Percentiles rank a stretch among this genome's conserved stretches.
Conservation (phyloP, 2,113 vertebrate species). For the Corydoras maculifer region DNA sequence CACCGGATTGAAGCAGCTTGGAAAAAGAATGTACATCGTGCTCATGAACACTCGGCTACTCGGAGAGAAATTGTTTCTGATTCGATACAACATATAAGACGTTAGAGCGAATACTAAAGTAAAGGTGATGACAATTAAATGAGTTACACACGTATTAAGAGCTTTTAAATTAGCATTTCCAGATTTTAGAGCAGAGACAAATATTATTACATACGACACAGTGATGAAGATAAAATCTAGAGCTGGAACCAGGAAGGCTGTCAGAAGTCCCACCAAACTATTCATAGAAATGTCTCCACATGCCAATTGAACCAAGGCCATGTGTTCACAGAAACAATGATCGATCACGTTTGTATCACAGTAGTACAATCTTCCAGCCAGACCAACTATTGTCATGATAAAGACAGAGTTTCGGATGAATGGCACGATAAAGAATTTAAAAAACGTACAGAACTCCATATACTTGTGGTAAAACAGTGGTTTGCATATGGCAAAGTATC, state of each 20-base stretch:
- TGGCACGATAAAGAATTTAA: slow-evolving; percentile 2
- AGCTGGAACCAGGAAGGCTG: slow-evolving; percentile 10
- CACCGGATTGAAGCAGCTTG: slow-evolving; percentile 42
- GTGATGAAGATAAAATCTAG: slow-evolving; percentile 25
- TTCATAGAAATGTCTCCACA: slow-evolving; percentile 48
- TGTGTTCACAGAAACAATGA: slow-evolving; percentile 55
- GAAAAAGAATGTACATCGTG: slow-evolving; percentile 38
- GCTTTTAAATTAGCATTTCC: slow-evolving; percentile 29
- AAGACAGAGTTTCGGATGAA: slow-evolving; percentile 23
- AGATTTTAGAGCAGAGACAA: slow-evolving; percentile 27
- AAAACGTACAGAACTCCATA: slow-evolving; percentile 14
- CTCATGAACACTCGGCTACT: slow-evolving; percentile 39
- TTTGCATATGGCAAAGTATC: slow-evolving; percentile 38
- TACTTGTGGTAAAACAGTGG: slow-evolving; percentile 37
- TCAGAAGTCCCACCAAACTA: slow-evolving; percentile 42
- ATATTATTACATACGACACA: slow-evolving; percentile 30
- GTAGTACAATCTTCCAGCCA: slow-evolving; percentile 30
- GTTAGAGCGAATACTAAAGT: slow-evolving; percentile 27
- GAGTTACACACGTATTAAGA: slow-evolving; percentile 38
- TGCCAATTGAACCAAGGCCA: slow-evolving; percentile 53
- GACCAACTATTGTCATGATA: slow-evolving; percentile 9
- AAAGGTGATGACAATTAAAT: slow-evolving; percentile 30
- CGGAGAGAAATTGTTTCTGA: slow-evolving; percentile 38
- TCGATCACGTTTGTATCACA: slow-evolving; percentile 47
- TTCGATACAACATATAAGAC: slow-evolving; percentile 39